A percentile compares a stretch with the other conserved stretches of the same genome.
These are phyloP conservation scores for Caenorhabditis japonica DNA, from an alignment of 2,888 invertebrate species.

Conservation along the genomic window DNA sequence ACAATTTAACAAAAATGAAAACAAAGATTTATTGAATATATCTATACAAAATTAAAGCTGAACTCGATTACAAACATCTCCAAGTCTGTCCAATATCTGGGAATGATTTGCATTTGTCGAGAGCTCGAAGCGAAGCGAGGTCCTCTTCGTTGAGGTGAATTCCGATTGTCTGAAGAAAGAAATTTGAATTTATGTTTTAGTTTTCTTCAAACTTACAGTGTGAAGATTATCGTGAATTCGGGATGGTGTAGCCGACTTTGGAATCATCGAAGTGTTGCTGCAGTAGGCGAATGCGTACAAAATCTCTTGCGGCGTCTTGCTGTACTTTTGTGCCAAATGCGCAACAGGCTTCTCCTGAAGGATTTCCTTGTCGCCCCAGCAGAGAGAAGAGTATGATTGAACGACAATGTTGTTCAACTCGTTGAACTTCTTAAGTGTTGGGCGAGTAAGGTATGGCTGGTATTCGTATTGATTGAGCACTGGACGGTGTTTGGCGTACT, in stretches of 20 bases:
- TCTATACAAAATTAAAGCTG: too few relatives aligned
- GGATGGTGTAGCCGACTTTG: slow-evolving; percentile 61
- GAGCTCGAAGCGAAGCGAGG: slow-evolving; percentile 36
- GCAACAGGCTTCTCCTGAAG: slow-evolving; percentile 81
- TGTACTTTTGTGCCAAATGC: slow-evolving; percentile 81
- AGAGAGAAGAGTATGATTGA: slow-evolving; percentile 79
- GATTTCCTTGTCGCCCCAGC: slow-evolving; percentile 78
- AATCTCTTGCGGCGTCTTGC: slow-evolving; percentile 68
- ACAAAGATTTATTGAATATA: too few relatives aligned
- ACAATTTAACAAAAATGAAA: too few relatives aligned
- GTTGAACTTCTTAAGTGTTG: slow-evolving; percentile 71
- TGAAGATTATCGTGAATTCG: slow-evolving; percentile 63
- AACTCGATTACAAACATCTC: slow-evolving; percentile 56
- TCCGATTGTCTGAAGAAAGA: slow-evolving; percentile 23
- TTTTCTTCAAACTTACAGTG: too few relatives aligned
- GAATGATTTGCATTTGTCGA: slow-evolving; percentile 54
- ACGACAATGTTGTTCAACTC: slow-evolving; percentile 76
- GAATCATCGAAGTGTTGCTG: slow-evolving; percentile 60
- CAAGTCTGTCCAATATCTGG: slow-evolving; percentile 54
- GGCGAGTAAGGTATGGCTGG: slow-evolving; percentile 78
- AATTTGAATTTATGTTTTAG: too few relatives aligned
- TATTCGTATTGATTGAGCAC: slow-evolving; percentile 77
- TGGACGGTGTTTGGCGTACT: slow-evolving; percentile 64
- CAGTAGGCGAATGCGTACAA: slow-evolving; percentile 63
- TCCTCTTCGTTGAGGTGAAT: slow-evolving; percentile 55